Evolutionary conservation across 1,140 invertebrate genomes (phyloP).

Genomic region (Zaprionus inermis): DNA sequence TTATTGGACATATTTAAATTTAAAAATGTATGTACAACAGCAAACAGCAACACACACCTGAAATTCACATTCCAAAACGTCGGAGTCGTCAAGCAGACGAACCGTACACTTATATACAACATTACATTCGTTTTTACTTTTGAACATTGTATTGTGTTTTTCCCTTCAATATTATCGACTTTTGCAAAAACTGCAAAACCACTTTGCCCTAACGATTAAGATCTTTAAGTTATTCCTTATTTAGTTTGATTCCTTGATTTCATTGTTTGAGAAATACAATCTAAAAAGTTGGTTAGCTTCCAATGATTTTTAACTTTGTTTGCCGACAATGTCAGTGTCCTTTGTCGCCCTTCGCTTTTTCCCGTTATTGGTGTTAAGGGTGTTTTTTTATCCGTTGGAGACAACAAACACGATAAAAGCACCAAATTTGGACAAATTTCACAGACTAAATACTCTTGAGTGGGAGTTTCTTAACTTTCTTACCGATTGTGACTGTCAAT

Average conservation of each 20-base stretch:
- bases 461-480: neutral
- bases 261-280: conserved; percentile 31
- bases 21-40: no score
- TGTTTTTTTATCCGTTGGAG: conserved; percentile 33
- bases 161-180: conserved; percentile 36
- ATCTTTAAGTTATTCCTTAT: conserved; percentile 17
- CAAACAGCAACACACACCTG: conserved; percentile 93
- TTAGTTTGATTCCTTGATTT: conserved; percentile 7
- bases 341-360: conserved; percentile 69
- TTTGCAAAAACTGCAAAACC: conserved; percentile 34
- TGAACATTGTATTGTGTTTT: conserved; percentile 85
- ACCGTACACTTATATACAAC: conserved; percentile 97
- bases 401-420: conserved; percentile 51
- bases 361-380: conserved; percentile 63
- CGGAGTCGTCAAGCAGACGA: conserved; percentile 95
- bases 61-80: conserved; percentile 97
- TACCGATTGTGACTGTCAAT: neutral
- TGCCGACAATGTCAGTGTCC: conserved; percentile 68
- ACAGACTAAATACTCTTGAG: neutral
- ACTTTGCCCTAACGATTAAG: neutral
- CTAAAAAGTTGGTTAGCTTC: conserved; percentile 27
- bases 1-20: neutral
- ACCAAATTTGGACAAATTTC: conserved; percentile 39
- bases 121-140: conserved; percentile 91
- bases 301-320: conserved; percentile 47